Percentiles rank a stretch among this genome's conserved stretches.
These are phyloP conservation scores for Gnatocerus cornutus DNA, from an alignment of 2,888 invertebrate genomes.

Conservation along the genomic window DNA sequence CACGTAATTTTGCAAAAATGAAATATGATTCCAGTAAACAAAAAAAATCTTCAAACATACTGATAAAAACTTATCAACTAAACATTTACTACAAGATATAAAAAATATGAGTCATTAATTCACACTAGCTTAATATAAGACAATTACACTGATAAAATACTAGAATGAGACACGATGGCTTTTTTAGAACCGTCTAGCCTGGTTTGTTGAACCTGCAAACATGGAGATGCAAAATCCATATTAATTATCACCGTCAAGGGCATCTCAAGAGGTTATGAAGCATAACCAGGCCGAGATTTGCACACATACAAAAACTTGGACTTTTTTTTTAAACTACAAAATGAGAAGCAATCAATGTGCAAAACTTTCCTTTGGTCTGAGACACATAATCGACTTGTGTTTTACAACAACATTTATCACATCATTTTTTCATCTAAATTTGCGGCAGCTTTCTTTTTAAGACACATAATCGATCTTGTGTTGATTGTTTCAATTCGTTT, in stretches of 20 bases:
- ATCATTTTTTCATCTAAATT: neutral
- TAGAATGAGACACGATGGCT: conserved; percentile 37
- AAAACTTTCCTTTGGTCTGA: conserved; percentile 30
- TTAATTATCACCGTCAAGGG: conserved; percentile 41
- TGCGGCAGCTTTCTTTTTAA: neutral
- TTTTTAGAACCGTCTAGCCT: conserved; percentile 62
- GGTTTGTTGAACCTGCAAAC: conserved; percentile 63
- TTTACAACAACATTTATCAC: conserved; percentile 2
- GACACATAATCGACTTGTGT: conserved; percentile 35
- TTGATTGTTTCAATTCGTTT: neutral
- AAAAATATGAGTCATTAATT: conserved; percentile 42
- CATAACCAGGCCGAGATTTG: conserved; percentile 51
- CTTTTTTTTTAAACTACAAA: neutral
- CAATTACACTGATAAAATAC: conserved; percentile 34
- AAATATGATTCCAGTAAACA: conserved; percentile 13
- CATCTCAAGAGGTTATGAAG: conserved; percentile 41
- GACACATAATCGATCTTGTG: conserved; percentile 35
- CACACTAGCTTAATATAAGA: conserved; percentile 40
- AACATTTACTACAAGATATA: conserved; percentile 47
- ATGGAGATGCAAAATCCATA: conserved; percentile 56
- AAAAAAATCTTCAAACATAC: conserved; percentile 29
- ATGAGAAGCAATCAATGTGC: conserved; percentile 15
- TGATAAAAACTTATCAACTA: conserved; percentile 43
- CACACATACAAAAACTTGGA: neutral
- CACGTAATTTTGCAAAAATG: conserved; percentile 9